phyloP scores from a whole-genome alignment of 2,888 invertebrate species.

The Lithophane socia region DNA sequence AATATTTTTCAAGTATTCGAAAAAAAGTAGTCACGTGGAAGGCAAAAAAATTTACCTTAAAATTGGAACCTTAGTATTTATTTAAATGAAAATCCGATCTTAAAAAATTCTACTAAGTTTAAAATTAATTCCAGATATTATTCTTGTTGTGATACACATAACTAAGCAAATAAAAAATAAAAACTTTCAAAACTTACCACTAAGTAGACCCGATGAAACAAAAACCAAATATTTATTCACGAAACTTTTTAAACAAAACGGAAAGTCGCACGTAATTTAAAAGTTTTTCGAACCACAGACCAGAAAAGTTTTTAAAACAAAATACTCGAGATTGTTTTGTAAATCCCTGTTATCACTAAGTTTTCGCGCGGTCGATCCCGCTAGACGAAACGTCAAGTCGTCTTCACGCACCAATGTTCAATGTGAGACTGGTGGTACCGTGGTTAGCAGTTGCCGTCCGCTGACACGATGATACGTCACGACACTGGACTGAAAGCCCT shows the following conservation, averaged over 20 bases:
- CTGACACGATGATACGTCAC: constrained; percentile 55
- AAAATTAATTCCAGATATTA: background rate
- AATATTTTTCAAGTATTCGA: background rate
- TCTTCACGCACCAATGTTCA: constrained; percentile 68
- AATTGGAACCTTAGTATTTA: background rate
- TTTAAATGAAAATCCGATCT: too few species aligned
- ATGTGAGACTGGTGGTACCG: constrained; percentile 66
- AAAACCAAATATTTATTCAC: constrained; percentile 48
- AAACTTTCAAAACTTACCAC: constrained; percentile 58
- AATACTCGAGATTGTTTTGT: constrained; percentile 12
- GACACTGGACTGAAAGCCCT: constrained; percentile 25
- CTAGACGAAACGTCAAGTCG: constrained; percentile 60
- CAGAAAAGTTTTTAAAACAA: constrained; percentile 35
- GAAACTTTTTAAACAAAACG: constrained; percentile 57
- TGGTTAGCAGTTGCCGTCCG: constrained; percentile 43
- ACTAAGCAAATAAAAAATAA: background rate
- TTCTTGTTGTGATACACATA: background rate
- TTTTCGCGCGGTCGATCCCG: constrained; percentile 61
- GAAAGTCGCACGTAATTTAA: constrained; percentile 52
- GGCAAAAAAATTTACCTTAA: too few species aligned
- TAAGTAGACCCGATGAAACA: constrained; percentile 31
- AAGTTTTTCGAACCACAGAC: constrained; percentile 39
- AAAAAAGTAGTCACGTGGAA: background rate
- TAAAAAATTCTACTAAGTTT: background rate
- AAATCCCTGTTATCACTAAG: constrained; percentile 52